A percentile compares a stretch with the other conserved stretches of the same genome.
phyloP scores from a whole-genome alignment of 1,140 invertebrate species.

The Neuroterus valhalla region DNA sequence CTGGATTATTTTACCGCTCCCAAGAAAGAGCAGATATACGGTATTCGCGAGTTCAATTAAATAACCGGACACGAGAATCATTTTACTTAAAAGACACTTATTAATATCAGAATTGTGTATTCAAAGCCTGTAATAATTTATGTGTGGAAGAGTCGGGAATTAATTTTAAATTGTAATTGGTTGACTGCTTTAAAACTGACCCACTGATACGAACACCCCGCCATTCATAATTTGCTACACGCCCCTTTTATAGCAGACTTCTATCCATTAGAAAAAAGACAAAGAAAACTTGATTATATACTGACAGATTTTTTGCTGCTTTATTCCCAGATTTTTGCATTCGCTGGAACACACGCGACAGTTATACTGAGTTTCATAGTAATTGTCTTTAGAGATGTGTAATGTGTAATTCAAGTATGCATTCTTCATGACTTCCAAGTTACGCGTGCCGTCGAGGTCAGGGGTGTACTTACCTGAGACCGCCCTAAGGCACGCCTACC shows the following conservation, averaged over 20 bases:
- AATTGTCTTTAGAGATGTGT: background rate
- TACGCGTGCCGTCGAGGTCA: slow-evolving; percentile 64
- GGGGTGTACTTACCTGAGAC: slow-evolving; percentile 71
- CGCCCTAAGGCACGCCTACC: slow-evolving; percentile 74
- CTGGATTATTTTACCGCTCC: background rate
- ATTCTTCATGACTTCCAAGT: slow-evolving; percentile 36
- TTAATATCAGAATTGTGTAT: no score
- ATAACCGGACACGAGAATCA: no score
- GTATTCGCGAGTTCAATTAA: no score
- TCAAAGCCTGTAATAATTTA: no score
- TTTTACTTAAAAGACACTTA: no score
- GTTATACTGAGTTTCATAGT: background rate
- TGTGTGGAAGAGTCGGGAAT: no score
- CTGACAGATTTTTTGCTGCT: background rate
- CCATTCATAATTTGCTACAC: no score
- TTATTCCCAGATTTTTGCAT: background rate
- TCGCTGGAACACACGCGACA: background rate
- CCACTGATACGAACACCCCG: no score
- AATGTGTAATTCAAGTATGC: background rate
- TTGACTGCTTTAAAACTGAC: no score
- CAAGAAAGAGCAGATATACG: no score
- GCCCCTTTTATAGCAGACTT: background rate
- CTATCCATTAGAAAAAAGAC: background rate
- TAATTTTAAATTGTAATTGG: no score
- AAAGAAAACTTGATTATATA: background rate